A percentile compares a stretch with the other conserved stretches of the same genome.
phyloP scores from a whole-genome alignment of 2,888 invertebrate species.

The Dryococelus australis region DNA sequence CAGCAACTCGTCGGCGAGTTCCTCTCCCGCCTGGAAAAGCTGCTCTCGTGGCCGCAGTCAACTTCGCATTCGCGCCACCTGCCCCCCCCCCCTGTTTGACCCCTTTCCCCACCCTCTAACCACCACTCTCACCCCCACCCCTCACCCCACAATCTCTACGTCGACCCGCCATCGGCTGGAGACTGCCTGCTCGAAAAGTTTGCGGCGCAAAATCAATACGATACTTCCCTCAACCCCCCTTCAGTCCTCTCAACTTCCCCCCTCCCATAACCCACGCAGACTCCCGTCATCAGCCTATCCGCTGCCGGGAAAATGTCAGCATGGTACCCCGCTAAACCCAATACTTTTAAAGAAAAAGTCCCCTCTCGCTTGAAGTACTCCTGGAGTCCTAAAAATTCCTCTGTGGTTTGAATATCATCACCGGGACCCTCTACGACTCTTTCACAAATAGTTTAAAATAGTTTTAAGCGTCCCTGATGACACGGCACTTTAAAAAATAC shows the following conservation, averaged over 20 bases:
- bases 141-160: not conserved
- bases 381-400: not conserved
- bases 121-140: not conserved
- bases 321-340: not conserved
- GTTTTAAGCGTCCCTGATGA: too few relatives aligned
- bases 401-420: not conserved
- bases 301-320: conserved; percentile 8
- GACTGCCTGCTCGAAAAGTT: not conserved
- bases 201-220: conserved; percentile 16
- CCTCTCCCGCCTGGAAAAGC: not conserved
- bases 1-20: not conserved
- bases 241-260: not conserved
- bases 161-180: not conserved
- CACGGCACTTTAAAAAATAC: too few relatives aligned
- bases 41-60: not conserved
- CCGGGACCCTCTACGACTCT: too few relatives aligned
- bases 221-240: conserved; percentile 16
- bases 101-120: not conserved
- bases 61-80: conserved; percentile 16
- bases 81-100: not conserved
- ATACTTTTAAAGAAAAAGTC: not conserved
- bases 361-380: not conserved
- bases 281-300: not conserved
- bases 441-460: too few relatives aligned
- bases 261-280: too few relatives aligned